Evolutionary conservation across 2,797 vertebrate genomes (phyloP), one percentile per base, ranked within the genome.

Genomic region (Taenioides sp.): DNA sequence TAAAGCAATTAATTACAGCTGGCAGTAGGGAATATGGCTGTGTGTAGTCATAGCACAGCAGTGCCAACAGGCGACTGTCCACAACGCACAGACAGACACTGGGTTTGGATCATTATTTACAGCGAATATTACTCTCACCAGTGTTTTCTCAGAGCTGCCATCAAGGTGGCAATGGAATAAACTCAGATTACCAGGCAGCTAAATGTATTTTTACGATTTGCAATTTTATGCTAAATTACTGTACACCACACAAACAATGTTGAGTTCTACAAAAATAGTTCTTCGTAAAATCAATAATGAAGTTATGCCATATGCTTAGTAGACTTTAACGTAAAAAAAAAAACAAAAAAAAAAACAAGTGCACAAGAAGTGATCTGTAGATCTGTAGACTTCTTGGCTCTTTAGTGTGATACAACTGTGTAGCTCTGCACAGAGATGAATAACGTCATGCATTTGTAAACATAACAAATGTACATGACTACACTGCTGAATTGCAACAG

Each of bases 1-100:
- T 94, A 95, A 94, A 93, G 94, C 96, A 95, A 98, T 98, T 98
- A 96, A 98, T 99, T 98, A 97, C 90, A 80, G 91, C 82, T 93
- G 95, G 95, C 96, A 95, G 94, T 90, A 87, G 95, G 93, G 95
- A 96, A 94, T 95, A 93, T 94, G 85, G 84, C 34, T 80, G 91
- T 89, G 93, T 92, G 90, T 92, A 95, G 93, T 95, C 92, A 88
- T 90, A 93, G 93, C 10, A 76, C 76, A 80, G 93, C 86, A 81
- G 92, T 93, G 92, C 86, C 82, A 91, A 92, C 84, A 91, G 84
- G 93, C 92, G 79, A 92, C 89, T 90, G 92, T 95, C 92, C 92
- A 88, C 87, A 87, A 92, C 92, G 86, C 92, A 91, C 79, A 86
- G 86, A 75, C 79, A 76, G 34, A 81, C 77, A 87, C 82, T 87